Base-by-base conservation (phyloP, 2,888 invertebrate genomes). In the Endomychus coccineus region DNA sequence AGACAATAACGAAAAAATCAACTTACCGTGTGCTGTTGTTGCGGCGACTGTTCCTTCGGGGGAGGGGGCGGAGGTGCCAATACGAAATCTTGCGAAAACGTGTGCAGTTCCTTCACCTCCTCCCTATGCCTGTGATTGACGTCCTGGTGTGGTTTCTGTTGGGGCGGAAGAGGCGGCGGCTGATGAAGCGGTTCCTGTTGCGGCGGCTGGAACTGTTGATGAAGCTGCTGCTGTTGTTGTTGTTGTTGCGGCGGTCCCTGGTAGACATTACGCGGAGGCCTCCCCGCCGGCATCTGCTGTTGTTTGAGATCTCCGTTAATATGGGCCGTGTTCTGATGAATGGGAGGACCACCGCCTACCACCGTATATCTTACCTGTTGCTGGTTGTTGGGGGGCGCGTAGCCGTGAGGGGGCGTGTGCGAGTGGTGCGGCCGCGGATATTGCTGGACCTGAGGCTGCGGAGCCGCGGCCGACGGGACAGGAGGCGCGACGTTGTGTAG, bases 31-130 rank as follows among this genome's bases (percentile, higher is more conserved):
- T n/a, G n/a, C n/a, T n/a, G 17, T 45, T 40, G 44, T 5, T 58
- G 49, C 4, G 58, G 56, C 16, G 49, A 46, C 16, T 41, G 48
- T 17, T 54, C 54, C 28, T 47, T 19, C 5, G 27, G 27, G 9
- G 27, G 9, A 10, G 10, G 33, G n/a, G 29, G 15, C 5, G 47
- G 54, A 3, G 71, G 69, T 1, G 70, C 67, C 58, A 89, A 58
- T 65, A 86, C 83, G 65, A 88, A 89, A 49, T 88, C 86, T 52
- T 80, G 74, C 1, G 81, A 75, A 62, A 90, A 90, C 57, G 83
- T 82, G 46, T 85, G 78, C 36, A 89, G 62, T 40, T 87, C 85
- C 64, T 75, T 63, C 2, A 57, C 46, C 2, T 55, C 55, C 3
- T 62, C 61, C 5, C 57, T 49, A 34, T 54, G 55, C 23, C 31